phyloP scores from a whole-genome alignment of 2,888 invertebrate genomes.

The Melitaea athalia region DNA sequence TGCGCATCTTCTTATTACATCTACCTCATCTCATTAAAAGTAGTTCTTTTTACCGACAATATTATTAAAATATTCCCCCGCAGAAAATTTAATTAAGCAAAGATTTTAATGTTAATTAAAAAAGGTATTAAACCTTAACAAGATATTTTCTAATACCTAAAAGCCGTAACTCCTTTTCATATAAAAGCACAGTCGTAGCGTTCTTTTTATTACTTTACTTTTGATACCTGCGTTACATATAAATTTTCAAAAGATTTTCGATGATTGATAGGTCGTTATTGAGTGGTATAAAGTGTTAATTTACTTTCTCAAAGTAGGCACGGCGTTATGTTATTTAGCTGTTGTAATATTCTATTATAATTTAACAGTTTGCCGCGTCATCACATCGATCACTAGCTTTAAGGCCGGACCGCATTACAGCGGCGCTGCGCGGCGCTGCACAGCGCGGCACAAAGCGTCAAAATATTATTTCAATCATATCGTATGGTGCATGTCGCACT shows the following conservation, averaged over 20 bases:
- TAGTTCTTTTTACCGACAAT: too few species aligned
- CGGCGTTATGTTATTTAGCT: slow-evolving; percentile 49
- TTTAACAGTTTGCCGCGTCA: slow-evolving; percentile 60
- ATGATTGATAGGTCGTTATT: slow-evolving; percentile 54
- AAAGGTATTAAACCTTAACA: not conserved
- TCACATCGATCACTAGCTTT: slow-evolving; percentile 58
- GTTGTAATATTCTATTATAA: slow-evolving; percentile 45
- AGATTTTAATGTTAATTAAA: not conserved
- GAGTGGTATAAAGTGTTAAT: slow-evolving; percentile 16
- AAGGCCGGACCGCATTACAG: too few species aligned
- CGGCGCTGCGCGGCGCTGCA: too few species aligned
- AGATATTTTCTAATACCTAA: too few species aligned
- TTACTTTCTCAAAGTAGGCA: slow-evolving; percentile 16
- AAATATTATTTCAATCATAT: too few species aligned
- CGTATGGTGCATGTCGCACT: too few species aligned
- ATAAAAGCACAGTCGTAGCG: not conserved
- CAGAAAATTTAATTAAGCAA: too few species aligned
- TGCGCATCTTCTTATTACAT: too few species aligned
- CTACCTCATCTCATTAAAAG: too few species aligned
- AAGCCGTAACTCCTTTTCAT: not conserved
- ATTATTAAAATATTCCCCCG: too few species aligned
- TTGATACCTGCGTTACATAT: not conserved
- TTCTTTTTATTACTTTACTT: not conserved
- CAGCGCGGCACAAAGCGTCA: too few species aligned
- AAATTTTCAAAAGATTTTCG: slow-evolving; percentile 37